Evolutionary conservation across 2,888 invertebrate genomes (phyloP).

Genomic region (Xanthorhoe designata): DNA sequence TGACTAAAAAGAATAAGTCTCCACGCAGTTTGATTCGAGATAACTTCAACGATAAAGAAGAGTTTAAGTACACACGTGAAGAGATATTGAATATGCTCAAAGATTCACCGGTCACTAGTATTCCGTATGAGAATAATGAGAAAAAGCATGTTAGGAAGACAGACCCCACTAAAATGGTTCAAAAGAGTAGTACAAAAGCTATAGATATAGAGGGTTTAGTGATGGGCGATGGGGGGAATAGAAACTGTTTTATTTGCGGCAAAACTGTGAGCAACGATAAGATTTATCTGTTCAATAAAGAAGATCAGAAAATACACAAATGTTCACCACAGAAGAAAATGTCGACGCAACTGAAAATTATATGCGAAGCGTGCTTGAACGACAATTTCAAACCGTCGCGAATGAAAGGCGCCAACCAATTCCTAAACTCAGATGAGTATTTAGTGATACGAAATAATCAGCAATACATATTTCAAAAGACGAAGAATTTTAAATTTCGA

Average conservation of each 20-base stretch:
- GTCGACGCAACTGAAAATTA: slow-evolving; percentile 70
- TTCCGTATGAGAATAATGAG: slow-evolving; percentile 69
- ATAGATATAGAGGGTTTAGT: slow-evolving; percentile 65
- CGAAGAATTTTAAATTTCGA: slow-evolving; percentile 54
- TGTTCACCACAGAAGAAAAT: slow-evolving; percentile 71
- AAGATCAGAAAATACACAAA: slow-evolving; percentile 74
- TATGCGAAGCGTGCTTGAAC: slow-evolving; percentile 71
- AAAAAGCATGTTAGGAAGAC: slow-evolving; percentile 73
- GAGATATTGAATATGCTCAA: slow-evolving; percentile 79
- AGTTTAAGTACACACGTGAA: slow-evolving; percentile 68
- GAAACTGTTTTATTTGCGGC: slow-evolving; percentile 73
- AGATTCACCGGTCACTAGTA: slow-evolving; percentile 72
- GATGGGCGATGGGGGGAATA: slow-evolving; percentile 62
- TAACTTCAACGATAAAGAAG: slow-evolving; percentile 61
- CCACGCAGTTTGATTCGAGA: slow-evolving; percentile 64
- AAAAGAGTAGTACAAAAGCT: slow-evolving; percentile 63
- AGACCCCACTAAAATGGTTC: slow-evolving; percentile 69
- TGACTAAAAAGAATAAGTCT: slow-evolving; percentile 62
- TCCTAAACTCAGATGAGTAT: slow-evolving; percentile 71
- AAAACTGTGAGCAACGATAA: slow-evolving; percentile 70
- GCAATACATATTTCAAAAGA: slow-evolving; percentile 77
- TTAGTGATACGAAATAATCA: slow-evolving; percentile 78
- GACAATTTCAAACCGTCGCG: slow-evolving; percentile 69
- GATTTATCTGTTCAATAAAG: slow-evolving; percentile 76
- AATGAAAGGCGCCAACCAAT: slow-evolving; percentile 71